Evolutionary conservation across 1,140 invertebrate genomes (phyloP), one percentile per base, ranked within the genome.

Genomic region (Bilobella aurantiaca): DNA sequence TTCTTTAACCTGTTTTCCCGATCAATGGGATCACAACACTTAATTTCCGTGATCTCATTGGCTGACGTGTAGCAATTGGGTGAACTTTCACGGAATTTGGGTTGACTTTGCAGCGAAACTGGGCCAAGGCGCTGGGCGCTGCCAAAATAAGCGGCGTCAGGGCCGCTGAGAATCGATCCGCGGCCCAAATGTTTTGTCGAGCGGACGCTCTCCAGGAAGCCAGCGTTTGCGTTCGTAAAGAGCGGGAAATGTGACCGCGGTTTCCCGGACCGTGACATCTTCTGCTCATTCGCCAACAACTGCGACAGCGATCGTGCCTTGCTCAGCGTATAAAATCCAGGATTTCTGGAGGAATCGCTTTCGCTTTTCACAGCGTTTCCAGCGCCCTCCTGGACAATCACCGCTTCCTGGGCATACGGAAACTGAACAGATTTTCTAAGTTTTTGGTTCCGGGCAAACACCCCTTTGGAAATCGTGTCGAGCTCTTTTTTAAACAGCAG

Each of bases 401-500:
- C 23, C 5, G 21, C 28, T 42, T 62, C 32, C 16, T 37, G 3
- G 2, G 69, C 65, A 47, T 68, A 73, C 2, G 71, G 71, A 46
- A 73, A 73, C 47, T 73, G 71, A 31, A 73, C 71, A 14, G 72
- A 72, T 65, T 72, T 72, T 14, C 72, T 12, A 1, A 63, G 29
- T 31, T 72, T 73, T 27, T 69, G 66, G 64, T 73, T 73, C 29
- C 72, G 31, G 3, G 47, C 27, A 46, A 73, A 73, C 12, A 65
- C 66, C n/a, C 66, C 67, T 63, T 68, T 71, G 0, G 86, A 86
- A 23, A 93, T 76, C 14, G 88, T 90, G 74, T 92, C 89, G 49
- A 92, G 75, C 76, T 92, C 90, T 74, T 91, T 90, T 76, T 91
- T 89, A 70, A 92, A 93, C 0, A 93, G 73, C 66, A 92, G 77